Conservation (phyloP, 2,888 invertebrate species). For the Scotopteryx bipunctaria region DNA sequence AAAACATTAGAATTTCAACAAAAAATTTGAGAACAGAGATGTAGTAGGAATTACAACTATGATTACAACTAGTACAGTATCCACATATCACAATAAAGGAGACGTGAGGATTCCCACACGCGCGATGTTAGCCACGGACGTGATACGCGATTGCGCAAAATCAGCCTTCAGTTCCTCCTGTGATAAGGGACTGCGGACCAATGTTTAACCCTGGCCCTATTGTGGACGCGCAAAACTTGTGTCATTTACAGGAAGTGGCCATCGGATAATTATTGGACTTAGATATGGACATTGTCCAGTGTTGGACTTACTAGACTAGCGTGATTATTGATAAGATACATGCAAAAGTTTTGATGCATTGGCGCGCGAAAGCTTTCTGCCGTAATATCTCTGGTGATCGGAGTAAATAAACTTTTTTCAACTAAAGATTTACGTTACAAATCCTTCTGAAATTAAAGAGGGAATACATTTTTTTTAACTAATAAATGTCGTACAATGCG, state of each 20-base stretch:
- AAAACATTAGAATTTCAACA: too few species aligned
- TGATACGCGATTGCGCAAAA: slow-evolving; percentile 78
- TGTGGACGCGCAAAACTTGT: slow-evolving; percentile 22
- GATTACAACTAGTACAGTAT: slow-evolving; percentile 2
- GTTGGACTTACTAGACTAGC: neutral
- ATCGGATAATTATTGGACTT: neutral
- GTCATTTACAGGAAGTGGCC: slow-evolving; percentile 20
- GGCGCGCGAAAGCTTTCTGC: slow-evolving; percentile 12
- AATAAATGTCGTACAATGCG: slow-evolving; percentile 41
- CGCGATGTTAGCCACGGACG: slow-evolving; percentile 70
- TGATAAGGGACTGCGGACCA: slow-evolving; percentile 67
- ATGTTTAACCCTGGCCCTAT: slow-evolving; percentile 77
- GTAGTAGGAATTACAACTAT: neutral
- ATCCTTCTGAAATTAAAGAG: too few species aligned
- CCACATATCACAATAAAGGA: slow-evolving; percentile 40
- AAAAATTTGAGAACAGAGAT: neutral
- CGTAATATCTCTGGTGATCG: too few species aligned
- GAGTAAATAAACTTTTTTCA: too few species aligned
- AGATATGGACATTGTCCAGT: too few species aligned
- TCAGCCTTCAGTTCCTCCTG: slow-evolving; percentile 78
- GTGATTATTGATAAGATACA: neutral
- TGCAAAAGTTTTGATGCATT: neutral
- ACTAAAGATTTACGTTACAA: too few species aligned
- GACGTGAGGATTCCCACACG: slow-evolving; percentile 62
- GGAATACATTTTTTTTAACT: neutral